These are phyloP conservation scores for Trinectes maculatus DNA, from an alignment of 2,113 vertebrate species.

Conservation along the genomic window DNA sequence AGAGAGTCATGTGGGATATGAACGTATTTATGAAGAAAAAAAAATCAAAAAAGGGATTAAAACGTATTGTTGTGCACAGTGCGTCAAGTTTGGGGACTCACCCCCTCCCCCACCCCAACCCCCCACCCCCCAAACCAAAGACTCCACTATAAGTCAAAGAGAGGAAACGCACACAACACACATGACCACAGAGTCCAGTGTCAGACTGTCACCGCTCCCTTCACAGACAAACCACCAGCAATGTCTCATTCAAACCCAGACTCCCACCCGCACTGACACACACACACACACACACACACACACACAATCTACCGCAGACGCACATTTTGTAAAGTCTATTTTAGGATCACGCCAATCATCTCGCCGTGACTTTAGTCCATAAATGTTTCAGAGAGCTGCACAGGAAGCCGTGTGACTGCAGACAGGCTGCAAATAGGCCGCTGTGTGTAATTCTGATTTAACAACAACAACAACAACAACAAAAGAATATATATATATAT, in stretches of 20 bases:
- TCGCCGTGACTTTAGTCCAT: conserved; percentile 15
- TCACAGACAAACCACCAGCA: conserved; percentile 36
- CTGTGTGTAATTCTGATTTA: background rate
- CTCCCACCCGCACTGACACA: background rate
- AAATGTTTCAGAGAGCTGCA: conserved; percentile 5
- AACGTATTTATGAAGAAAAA: conserved; percentile 29
- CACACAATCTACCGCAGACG: conserved; percentile 10
- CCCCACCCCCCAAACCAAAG: background rate
- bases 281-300: background rate
- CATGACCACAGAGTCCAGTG: conserved; percentile 37
- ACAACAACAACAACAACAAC: too few species aligned
- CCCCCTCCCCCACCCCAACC: too few species aligned
- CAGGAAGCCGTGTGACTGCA: background rate
- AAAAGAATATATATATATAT: too few species aligned
- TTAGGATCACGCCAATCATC: conserved; percentile 24
- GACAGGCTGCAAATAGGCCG: background rate
- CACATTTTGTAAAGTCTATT: conserved; percentile 39
- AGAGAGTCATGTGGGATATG: conserved; percentile 36
- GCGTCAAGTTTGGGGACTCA: too few species aligned
- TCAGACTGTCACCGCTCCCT: conserved; percentile 30
- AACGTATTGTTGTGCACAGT: background rate
- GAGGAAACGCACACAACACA: conserved; percentile 69
- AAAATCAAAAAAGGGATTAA: conserved; percentile 13
- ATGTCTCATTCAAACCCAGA: background rate
- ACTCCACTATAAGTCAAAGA: conserved; percentile 51